Evolutionary conservation across 2,888 invertebrate species (phyloP), one percentile per base, ranked within the genome.

Genomic region (Ornithoptera priamus): DNA sequence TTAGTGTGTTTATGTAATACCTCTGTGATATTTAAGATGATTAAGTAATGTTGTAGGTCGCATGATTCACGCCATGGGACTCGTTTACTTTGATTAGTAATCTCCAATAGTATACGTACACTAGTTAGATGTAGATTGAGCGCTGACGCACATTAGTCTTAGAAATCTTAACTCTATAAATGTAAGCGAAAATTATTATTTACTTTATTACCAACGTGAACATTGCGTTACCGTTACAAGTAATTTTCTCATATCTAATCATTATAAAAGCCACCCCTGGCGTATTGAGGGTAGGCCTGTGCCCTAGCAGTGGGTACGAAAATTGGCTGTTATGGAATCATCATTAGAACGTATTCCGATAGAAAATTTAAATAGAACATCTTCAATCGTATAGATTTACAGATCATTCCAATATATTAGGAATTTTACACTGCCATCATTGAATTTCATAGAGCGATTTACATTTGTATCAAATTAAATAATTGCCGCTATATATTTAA

Each of bases 21-120:
- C 82, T 83, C 90, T 90, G 89, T 90, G 89, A 90, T 90, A 90
- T 89, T 85, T 87, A 87, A 85, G 82, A 83, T 80, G 85, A 82
- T 84, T 86, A 84, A 83, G 82, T 85, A 82, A 84, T 83, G 62
- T 73, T 71, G 70, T 30, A 30, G 80, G 74, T 73, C 74, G 75
- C 74, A 75, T 88, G 88, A 88, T 77, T 89, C 89, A 89, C 77
- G 75, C 76, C 69, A 72, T 77, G 76, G 75, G 75, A 77, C 76
- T 64, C 72, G 77, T 77, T 72, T 75, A 81, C 80, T 85, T 85
- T 84, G 84, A 85, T 85, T 84, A 81, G 80, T 81, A 83, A 86
- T 85, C 79, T 81, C 70, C 67, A 68, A 76, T 78, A 76, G 79
- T 79, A 80, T 81, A 79, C 78, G 69, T 67, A 62, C 46, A 57